Evolutionary conservation across 2,888 invertebrate genomes (phyloP), one percentile per base, ranked within the genome.

Genomic region (Drosophila flavopinicola): DNA sequence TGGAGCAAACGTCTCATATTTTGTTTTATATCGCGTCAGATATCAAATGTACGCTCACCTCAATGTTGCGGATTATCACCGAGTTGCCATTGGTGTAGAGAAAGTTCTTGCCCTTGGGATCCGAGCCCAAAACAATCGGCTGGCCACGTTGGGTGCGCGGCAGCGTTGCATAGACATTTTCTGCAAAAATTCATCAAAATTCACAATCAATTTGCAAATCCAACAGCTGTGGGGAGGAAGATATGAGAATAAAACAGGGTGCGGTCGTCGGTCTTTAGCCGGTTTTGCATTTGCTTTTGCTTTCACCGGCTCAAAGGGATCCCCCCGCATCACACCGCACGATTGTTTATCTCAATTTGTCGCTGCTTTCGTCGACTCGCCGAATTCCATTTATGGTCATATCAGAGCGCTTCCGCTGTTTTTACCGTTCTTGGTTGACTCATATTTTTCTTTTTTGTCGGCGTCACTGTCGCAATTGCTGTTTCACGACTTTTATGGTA

Each of bases 21-120:
- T 30, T 42, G 32, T 37, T 24, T 24, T 58, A 58, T n/a, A 25
- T n/a, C n/a, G n/a, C n/a, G 30, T 33, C 30, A 32, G 23, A 15
- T 59, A 72, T 57, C 39, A 37, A 25, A 63, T 42, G 38, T 51
- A 20, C 33, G 38, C 72, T 82, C 59, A 86, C 80, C 80, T 97
- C 96, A 85, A 99, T 97, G 91, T 99, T 96, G 77, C 99, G 94
- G 89, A 99, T 99, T 90, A 98, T 97, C 69, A 99, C 98, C 84
- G 97, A 98, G 91, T 98, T 98, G 74, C 99, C 98, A 93, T 99
- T 98, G 67, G 98, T 96, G 91, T 99, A 99, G 48, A 99, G 93
- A 92, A 99, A 97, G 89, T 96, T 98, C 88, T 97, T 97, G 47
- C 99, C 99, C 92, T 99, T 98, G 2, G 99, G 99, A 92, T 99